Base-by-base conservation (phyloP, 2,113 vertebrate genomes). In the Etheostoma cragini region DNA sequence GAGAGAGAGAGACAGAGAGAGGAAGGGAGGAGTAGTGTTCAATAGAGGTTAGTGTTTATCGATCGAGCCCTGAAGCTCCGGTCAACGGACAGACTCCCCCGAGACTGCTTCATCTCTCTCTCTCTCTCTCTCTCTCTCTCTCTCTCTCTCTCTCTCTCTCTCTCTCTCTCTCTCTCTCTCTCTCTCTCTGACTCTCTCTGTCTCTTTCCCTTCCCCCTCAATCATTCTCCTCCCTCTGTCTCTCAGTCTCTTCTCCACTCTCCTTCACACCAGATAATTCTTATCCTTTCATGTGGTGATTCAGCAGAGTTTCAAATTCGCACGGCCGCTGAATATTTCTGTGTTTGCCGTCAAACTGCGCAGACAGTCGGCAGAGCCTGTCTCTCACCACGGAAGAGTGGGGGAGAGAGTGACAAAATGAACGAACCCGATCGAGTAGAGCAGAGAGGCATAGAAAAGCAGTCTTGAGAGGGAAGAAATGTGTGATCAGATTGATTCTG, bases 41-140 rank as follows among this genome's bases (percentile, higher is more conserved):
- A 91, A 95, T 95, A 94, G 94, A 96, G 92, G 94, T 96, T 95
- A 94, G 94, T 96, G 94, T 96, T 94, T 95, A 96, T 96, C 81
- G 94, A 96, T 95, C 87, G 76, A 89, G 88, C 90, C 92, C 92
- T 84, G 93, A 87, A 95, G 94, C 92, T 94, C 92, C 91, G 94
- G 93, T 94, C 94, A 94, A 91, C 89, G 87, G 91, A 94, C 94
- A 92, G 94, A 93, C 91, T 95, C 94, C 92, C 91, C 42, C 1
- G 90, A 89, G 94, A 94, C 91, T 90, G 83, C 92, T 91, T 91
- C 92, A 88, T 93, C 84, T 87, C 84, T 85, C 81, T 74, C 77
- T 75, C 80, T 26, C 54, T 26, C 35, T 7, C 35, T 38, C 35
- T 38, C 35, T 38, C 38, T 38, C 38, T 38, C 35, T 69, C 86